A percentile compares a stretch with the other conserved stretches of the same genome.
Conservation (phyloP, 2,797 vertebrate species). For the Clarias pachynema region DNA sequence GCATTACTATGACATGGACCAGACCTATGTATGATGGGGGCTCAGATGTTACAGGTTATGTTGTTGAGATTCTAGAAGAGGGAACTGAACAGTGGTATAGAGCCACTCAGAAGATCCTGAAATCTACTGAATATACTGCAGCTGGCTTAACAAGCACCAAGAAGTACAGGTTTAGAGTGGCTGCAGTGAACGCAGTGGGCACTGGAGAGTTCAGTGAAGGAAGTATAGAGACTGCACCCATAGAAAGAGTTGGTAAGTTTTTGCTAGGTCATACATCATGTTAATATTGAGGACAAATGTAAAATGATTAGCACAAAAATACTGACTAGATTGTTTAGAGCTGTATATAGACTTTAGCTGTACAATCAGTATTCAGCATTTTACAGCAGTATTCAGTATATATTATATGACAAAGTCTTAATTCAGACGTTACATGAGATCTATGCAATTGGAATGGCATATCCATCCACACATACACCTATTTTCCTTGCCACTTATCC, state of each 20-base stretch:
- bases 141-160: slow-evolving; percentile 84
- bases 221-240: slow-evolving; percentile 83
- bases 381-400: background rate
- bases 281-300: background rate
- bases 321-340: background rate
- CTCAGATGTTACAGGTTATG: slow-evolving; percentile 87
- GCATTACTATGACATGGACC: slow-evolving; percentile 94
- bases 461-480: no score
- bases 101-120: slow-evolving; percentile 84
- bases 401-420: background rate
- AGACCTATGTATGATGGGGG: slow-evolving; percentile 95
- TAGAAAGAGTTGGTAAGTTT: slow-evolving; percentile 90
- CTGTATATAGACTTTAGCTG: background rate
- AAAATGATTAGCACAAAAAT: background rate
- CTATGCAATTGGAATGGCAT: background rate
- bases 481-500: no score
- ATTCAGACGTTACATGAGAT: background rate
- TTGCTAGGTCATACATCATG: slow-evolving; percentile 21
- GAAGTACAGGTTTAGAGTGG: slow-evolving; percentile 94
- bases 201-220: slow-evolving; percentile 94
- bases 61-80: slow-evolving; percentile 95
- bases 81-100: slow-evolving; percentile 92
- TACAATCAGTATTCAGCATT: background rate
- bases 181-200: slow-evolving; percentile 89
- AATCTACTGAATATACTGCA: slow-evolving; percentile 84